phyloP scores from a whole-genome alignment of 2,797 vertebrate genomes.

The Neosalanx taihuensis region DNA sequence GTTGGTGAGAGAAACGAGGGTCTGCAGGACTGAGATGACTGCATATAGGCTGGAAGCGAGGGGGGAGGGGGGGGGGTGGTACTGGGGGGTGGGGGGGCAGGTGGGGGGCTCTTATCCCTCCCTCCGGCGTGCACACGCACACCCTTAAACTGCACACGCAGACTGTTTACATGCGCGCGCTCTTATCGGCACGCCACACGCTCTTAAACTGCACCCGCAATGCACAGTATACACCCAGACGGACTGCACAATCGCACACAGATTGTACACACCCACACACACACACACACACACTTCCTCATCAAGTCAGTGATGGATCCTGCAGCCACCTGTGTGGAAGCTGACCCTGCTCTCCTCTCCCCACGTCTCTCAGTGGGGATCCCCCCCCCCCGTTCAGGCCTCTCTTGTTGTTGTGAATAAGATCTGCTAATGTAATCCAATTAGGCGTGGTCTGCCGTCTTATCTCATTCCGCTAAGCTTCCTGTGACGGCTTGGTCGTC shows the following conservation, averaged over 20 bases:
- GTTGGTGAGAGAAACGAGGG: too few relatives aligned
- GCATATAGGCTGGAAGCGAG: too few relatives aligned
- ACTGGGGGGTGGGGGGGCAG: too few relatives aligned
- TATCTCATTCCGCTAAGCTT: constrained; percentile 53
- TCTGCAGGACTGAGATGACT: too few relatives aligned
- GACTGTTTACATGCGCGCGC: not conserved
- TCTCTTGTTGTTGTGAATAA: constrained; percentile 33
- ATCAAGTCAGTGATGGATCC: constrained; percentile 1
- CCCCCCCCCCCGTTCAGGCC: constrained; percentile 42
- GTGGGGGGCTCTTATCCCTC: too few relatives aligned
- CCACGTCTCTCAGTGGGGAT: constrained; percentile 15
- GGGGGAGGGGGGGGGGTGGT: too few relatives aligned
- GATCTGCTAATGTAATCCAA: constrained; percentile 49
- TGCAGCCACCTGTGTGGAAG: constrained; percentile 19
- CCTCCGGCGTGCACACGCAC: too few relatives aligned
- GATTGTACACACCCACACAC: constrained; percentile 5
- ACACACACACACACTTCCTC: constrained; percentile 13
- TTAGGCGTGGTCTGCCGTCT: constrained; percentile 41
- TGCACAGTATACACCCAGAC: not conserved
- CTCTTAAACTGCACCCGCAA: not conserved
- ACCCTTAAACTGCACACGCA: too few relatives aligned
- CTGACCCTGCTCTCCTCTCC: constrained; percentile 25
- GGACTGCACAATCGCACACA: constrained; percentile 3
- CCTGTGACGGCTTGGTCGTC: constrained; percentile 44
- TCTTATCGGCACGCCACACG: too few relatives aligned